phyloP scores from a whole-genome alignment of 2,888 invertebrate genomes.

The Leptarthrus brevirostris region DNA sequence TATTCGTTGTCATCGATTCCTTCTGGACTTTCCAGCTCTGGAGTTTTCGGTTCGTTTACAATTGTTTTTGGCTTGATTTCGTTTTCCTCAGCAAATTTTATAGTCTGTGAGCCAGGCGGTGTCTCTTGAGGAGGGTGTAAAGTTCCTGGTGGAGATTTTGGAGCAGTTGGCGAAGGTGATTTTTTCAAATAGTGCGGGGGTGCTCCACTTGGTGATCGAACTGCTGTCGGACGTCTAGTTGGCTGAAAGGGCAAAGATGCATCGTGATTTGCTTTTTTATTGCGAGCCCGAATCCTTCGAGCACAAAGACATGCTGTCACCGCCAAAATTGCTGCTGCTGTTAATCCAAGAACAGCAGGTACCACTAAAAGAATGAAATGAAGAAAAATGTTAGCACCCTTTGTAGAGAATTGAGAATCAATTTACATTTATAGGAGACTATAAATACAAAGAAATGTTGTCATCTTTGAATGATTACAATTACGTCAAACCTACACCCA shows the following conservation, averaged over 20 bases:
- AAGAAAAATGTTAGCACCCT: conserved; percentile 14
- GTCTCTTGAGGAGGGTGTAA: conserved; percentile 32
- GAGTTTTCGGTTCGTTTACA: conserved; percentile 55
- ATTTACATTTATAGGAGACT: too few relatives aligned
- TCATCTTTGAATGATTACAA: too few relatives aligned
- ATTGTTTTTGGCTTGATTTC: conserved; percentile 60
- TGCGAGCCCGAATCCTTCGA: conserved; percentile 63
- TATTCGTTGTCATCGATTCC: conserved; percentile 69
- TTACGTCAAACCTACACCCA: neutral
- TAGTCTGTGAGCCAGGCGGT: conserved; percentile 59
- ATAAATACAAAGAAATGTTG: too few relatives aligned
- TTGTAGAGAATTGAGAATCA: too few relatives aligned
- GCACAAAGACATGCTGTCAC: conserved; percentile 65
- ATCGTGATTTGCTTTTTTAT: conserved; percentile 65
- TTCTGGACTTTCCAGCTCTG: conserved; percentile 58
- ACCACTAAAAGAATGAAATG: conserved; percentile 64
- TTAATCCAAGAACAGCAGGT: conserved; percentile 65
- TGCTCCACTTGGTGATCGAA: conserved; percentile 85
- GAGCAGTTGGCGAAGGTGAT: conserved; percentile 87
- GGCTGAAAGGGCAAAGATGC: conserved; percentile 66
- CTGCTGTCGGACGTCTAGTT: conserved; percentile 70
- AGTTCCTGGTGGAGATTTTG: conserved; percentile 66
- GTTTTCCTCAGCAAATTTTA: conserved; percentile 65
- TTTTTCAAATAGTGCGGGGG: conserved; percentile 88
- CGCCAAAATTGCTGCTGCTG: conserved; percentile 65